These are phyloP conservation scores for Maniola jurtina DNA, from an alignment of 1,140 invertebrate genomes.

Conservation along the genomic window DNA sequence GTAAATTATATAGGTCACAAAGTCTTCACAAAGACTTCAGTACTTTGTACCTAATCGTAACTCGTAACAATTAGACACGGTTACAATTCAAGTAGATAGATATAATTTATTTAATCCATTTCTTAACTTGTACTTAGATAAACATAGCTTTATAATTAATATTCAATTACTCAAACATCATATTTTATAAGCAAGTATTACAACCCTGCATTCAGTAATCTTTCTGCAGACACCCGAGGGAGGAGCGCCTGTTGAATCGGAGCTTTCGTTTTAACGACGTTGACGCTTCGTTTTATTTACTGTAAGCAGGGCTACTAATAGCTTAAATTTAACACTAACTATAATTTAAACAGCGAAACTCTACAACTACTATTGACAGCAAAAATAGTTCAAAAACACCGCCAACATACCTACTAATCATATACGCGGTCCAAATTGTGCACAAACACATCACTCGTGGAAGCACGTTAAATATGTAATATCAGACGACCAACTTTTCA, in stretches of 20 bases:
- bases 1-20: slow-evolving; percentile 32
- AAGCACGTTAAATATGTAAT: slow-evolving; percentile 61
- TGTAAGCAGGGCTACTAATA: background rate
- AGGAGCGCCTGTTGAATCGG: too few species aligned
- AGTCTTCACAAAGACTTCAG: slow-evolving; percentile 11
- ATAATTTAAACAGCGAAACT: slow-evolving; percentile 18
- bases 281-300: background rate
- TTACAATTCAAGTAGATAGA: slow-evolving; percentile 11
- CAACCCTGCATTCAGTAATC: background rate
- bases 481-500: slow-evolving; percentile 44
- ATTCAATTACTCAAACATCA: slow-evolving; percentile 24
- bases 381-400: slow-evolving; percentile 12
- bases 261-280: too few species aligned
- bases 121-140: slow-evolving; percentile 16
- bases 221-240: background rate
- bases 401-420: background rate
- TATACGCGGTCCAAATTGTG: background rate
- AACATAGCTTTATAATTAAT: slow-evolving; percentile 19
- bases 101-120: slow-evolving; percentile 13
- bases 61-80: slow-evolving; percentile 11
- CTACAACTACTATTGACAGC: slow-evolving; percentile 23
- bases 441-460: slow-evolving; percentile 46
- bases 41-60: slow-evolving; percentile 23
- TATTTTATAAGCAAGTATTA: slow-evolving; percentile 3
- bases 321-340: background rate